Percentiles rank a stretch among this genome's conserved stretches.
phyloP scores from a whole-genome alignment of 2,797 vertebrate species.

The Denticeps clupeoides region DNA sequence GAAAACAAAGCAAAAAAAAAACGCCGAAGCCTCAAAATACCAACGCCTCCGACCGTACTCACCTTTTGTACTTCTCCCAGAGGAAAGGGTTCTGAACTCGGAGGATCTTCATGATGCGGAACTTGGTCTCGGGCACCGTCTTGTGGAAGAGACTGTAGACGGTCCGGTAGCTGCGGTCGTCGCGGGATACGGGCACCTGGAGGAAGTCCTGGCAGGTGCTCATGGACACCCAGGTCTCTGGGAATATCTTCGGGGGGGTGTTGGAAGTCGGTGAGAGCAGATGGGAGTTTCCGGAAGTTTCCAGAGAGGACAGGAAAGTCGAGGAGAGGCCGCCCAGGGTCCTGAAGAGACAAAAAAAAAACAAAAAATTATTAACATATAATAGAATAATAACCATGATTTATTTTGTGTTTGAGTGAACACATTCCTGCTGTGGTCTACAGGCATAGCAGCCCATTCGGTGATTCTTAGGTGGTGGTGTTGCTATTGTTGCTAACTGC shows the following conservation, averaged over 20 bases:
- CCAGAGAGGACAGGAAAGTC: conserved; percentile 47
- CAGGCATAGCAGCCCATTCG: too few species aligned
- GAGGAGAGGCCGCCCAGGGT: conserved; percentile 74
- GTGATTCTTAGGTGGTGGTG: too few species aligned
- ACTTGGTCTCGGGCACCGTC: conserved; percentile 95
- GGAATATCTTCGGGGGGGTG: conserved; percentile 76
- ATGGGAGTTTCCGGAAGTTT: conserved; percentile 36
- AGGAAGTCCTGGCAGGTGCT: conserved; percentile 85
- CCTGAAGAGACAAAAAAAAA: conserved; percentile 52
- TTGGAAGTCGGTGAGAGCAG: conserved; percentile 65
- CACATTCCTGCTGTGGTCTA: too few species aligned
- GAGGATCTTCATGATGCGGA: conserved; percentile 86
- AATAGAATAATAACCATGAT: background rate
- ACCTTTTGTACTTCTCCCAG: conserved; percentile 99
- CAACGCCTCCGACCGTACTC: conserved; percentile 18
- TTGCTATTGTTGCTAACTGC: too few species aligned
- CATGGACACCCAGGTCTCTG: conserved; percentile 95
- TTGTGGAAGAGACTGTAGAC: conserved; percentile 99
- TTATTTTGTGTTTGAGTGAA: too few species aligned
- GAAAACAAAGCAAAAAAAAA: too few species aligned
- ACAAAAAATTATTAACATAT: too few species aligned
- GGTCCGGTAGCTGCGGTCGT: conserved; percentile 95
- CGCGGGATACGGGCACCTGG: conserved; percentile 91
- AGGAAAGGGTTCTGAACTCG: conserved; percentile 97
- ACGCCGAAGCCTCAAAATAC: too few species aligned